phyloP scores from a whole-genome alignment of 2,888 invertebrate genomes.

The Chrysolina americana region DNA sequence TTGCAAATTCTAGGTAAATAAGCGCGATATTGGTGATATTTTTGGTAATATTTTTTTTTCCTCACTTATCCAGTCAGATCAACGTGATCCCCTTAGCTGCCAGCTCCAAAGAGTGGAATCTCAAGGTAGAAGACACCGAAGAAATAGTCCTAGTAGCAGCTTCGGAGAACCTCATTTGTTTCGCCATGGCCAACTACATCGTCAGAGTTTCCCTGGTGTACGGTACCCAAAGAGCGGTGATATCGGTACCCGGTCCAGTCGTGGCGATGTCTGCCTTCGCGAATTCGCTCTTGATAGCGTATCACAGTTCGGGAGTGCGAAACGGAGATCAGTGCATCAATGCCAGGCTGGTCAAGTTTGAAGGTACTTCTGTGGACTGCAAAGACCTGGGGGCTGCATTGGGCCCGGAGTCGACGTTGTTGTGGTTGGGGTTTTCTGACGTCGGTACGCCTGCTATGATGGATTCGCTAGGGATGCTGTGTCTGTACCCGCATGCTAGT shows the following conservation, averaged over 20 bases:
- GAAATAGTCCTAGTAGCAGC: conserved; percentile 78
- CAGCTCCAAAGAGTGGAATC: conserved; percentile 90
- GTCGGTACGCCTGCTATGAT: conserved; percentile 83
- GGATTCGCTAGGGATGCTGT: conserved; percentile 84
- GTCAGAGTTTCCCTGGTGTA: conserved; percentile 88
- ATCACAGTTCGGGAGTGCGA: conserved; percentile 75
- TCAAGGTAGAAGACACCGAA: conserved; percentile 84
- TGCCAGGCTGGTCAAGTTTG: conserved; percentile 53
- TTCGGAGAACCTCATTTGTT: conserved; percentile 84
- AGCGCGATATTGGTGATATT: background rate
- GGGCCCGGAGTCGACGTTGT: conserved; percentile 76
- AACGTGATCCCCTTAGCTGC: conserved; percentile 82
- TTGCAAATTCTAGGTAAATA: conserved; percentile 79
- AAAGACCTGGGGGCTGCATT: conserved; percentile 77
- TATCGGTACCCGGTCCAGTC: conserved; percentile 82
- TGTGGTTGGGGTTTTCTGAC: conserved; percentile 88
- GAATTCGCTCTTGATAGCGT: conserved; percentile 77
- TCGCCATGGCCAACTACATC: conserved; percentile 81
- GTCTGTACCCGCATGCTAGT: conserved; percentile 79
- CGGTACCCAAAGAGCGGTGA: conserved; percentile 88
- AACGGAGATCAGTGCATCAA: conserved; percentile 73
- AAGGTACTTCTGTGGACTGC: conserved; percentile 65
- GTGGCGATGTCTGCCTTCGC: conserved; percentile 78
- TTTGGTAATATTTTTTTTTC: background rate
- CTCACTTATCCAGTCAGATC: conserved; percentile 80